Evolutionary conservation across 1,140 invertebrate species (phyloP).

Genomic region (Leptinotarsa texana): DNA sequence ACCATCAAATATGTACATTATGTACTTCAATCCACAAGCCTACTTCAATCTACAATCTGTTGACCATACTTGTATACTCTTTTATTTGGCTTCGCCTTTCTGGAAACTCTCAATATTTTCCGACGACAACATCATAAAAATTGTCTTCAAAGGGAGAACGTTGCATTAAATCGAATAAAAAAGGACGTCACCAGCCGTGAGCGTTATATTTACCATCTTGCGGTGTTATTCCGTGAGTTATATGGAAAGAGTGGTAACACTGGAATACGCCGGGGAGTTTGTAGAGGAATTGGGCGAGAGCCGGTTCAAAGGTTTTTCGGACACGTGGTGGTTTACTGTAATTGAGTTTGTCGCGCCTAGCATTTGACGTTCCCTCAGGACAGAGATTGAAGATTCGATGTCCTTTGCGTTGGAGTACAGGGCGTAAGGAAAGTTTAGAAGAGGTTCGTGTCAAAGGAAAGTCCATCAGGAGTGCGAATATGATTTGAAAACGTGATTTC

Average conservation of each 20-base stretch:
- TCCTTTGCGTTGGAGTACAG: background rate
- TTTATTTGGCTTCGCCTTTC: too few relatives aligned
- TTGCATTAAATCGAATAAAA: background rate
- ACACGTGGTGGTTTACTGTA: constrained; percentile 51
- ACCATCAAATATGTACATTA: too few relatives aligned
- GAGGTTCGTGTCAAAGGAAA: too few relatives aligned
- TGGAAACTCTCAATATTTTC: too few relatives aligned
- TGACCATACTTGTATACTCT: too few relatives aligned
- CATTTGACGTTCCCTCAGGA: constrained; percentile 45
- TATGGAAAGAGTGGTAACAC: constrained; percentile 8
- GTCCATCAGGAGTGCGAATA: too few relatives aligned
- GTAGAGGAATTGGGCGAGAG: constrained; percentile 32
- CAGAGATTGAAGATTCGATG: background rate
- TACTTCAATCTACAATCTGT: too few relatives aligned
- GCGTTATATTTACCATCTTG: constrained; percentile 13
- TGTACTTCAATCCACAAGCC: too few relatives aligned
- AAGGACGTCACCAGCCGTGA: background rate
- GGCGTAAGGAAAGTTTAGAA: background rate
- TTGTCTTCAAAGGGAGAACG: background rate
- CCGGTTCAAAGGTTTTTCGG: constrained; percentile 49
- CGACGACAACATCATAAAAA: background rate
- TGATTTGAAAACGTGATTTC: too few relatives aligned
- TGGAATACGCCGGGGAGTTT: constrained; percentile 29
- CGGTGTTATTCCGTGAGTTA: constrained; percentile 14
- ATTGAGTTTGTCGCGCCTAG: constrained; percentile 50